Percentiles rank a stretch among this genome's conserved stretches.
phyloP scores from a whole-genome alignment of 2,113 vertebrate genomes.

The Nycticryphes semicollaris region DNA sequence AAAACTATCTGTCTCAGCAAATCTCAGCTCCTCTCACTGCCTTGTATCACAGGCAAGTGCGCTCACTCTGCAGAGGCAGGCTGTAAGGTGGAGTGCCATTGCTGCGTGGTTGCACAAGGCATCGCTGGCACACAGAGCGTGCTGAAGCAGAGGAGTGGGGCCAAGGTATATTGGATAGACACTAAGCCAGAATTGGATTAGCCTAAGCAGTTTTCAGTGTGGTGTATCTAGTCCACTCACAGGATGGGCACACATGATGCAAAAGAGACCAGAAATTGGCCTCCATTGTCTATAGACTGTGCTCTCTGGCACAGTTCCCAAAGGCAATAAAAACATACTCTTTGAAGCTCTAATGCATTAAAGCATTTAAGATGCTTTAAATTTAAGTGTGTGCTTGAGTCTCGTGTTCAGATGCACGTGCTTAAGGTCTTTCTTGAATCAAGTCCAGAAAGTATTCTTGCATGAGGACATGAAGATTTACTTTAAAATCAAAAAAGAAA shows the following conservation, averaged over 20 bases:
- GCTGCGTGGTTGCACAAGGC: neutral
- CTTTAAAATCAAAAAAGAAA: neutral
- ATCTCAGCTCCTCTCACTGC: neutral
- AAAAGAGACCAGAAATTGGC: neutral
- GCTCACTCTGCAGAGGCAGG: too few species aligned
- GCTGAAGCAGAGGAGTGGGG: neutral
- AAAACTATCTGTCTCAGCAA: neutral
- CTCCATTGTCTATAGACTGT: neutral
- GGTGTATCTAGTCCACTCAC: neutral
- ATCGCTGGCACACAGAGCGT: fast-evolving
- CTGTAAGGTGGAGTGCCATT: neutral
- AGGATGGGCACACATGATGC: neutral
- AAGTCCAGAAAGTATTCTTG: neutral
- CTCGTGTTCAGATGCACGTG: neutral
- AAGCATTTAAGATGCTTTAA: neutral
- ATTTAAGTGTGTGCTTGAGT: neutral
- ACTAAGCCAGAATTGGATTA: neutral
- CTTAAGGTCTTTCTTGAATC: neutral
- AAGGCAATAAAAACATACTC: neutral
- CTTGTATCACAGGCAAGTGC: neutral
- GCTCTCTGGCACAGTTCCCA: neutral
- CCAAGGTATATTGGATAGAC: neutral
- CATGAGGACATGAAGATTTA: neutral
- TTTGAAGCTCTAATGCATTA: neutral
- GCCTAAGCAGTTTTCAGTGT: neutral